Evolutionary conservation across 64 coral and sea anemone genomes (phyloP), one percentile per base, ranked within the genome.

Genomic region (Porites australiensis): DNA sequence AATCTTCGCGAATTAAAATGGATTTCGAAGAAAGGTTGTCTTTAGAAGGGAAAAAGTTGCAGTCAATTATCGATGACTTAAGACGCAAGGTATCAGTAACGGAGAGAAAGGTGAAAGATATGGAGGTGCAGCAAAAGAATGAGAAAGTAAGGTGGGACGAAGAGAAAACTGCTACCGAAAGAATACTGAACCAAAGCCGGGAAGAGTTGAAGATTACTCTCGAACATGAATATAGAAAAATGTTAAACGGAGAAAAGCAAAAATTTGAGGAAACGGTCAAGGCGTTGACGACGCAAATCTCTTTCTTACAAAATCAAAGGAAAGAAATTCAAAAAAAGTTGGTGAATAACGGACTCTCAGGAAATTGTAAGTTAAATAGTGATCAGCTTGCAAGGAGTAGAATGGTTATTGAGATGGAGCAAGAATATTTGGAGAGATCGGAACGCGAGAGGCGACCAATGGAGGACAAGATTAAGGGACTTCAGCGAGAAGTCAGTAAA

Each of bases 271-370:
- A 94, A 83, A 98, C 95, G 16, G 69, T 98, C 16, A 84, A 90
- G 48, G 82, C 63, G 6, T 86, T 98, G 27, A 94, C 76, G 9
- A 91, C 77, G 49, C 95, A 98, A 72, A 93, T 98, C 13, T 64
- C 82, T 57, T 94, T 77, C 59, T 83, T 98, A 77, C 95, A 98
- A 77, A 88, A 98, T 70, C 92, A 98, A 45, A 82, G 95, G 50
- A 94, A 81, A 84, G 81, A 98, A 79, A 98, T 98, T 68, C 95
- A 98, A 91, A 69, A 70, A n/a, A 98, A 91, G 54, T 52, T 98
- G 16, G 71, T 88, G 6, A 91, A 52, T 72, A 90, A 87, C 23
- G 92, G 88, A 13, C 18, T 55, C 8, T 65, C 51, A 1, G 79
- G 68, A 12, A 87, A 88, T 50, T 55, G 49, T 22, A 54, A 44